Evolutionary conservation across 2,888 invertebrate genomes (phyloP).

Genomic region (Lamellibrachia columna): DNA sequence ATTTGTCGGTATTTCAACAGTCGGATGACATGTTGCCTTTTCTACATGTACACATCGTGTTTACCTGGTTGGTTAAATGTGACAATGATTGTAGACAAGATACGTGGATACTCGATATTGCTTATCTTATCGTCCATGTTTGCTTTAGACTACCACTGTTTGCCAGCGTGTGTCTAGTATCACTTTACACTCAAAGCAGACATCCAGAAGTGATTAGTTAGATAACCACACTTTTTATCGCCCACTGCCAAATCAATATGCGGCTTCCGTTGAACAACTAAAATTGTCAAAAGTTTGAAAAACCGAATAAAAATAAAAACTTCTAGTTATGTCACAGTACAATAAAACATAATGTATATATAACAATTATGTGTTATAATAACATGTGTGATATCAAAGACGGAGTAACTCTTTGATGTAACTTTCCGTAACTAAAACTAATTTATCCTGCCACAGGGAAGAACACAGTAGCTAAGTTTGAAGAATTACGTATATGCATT

Average conservation of each 20-base stretch:
- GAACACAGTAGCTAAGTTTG: not conserved
- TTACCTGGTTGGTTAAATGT: not conserved
- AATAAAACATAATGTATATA: not conserved
- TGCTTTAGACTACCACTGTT: not conserved
- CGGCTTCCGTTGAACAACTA: not conserved
- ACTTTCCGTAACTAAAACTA: not conserved
- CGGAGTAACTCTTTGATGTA: not conserved
- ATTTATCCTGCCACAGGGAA: not conserved
- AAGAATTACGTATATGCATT: not conserved
- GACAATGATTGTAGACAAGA: not conserved
- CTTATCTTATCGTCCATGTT: not conserved
- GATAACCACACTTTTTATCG: conserved; percentile 6
- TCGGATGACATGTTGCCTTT: not conserved
- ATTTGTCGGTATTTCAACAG: not conserved
- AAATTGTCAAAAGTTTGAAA: not conserved
- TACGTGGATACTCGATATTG: not conserved
- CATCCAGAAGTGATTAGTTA: conserved; percentile 2
- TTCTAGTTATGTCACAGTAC: not conserved
- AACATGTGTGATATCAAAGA: not conserved
- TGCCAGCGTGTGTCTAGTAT: not conserved
- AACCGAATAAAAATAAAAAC: not conserved
- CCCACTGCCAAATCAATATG: conserved; percentile 16
- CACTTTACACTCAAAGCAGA: conserved; percentile 9
- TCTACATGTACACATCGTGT: not conserved
- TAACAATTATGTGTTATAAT: not conserved